phyloP scores from a whole-genome alignment of 2,888 invertebrate species.

The Drosophila multiciliata region DNA sequence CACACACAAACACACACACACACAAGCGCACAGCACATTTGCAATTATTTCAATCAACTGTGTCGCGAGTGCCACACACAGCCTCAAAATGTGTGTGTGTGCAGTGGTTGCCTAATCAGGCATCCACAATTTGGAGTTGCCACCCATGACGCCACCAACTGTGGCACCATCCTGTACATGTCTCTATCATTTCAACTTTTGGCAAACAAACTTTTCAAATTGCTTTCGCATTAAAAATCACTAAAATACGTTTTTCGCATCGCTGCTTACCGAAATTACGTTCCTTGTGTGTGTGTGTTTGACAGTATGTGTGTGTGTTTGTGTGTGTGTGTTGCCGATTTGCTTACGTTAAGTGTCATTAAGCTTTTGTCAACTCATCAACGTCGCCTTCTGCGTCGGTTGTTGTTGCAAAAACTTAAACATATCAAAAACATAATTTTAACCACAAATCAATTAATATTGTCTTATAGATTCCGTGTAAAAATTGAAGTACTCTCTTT shows the following conservation, averaged over 20 bases:
- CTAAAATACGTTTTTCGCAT: conserved; percentile 73
- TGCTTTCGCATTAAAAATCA: conserved; percentile 80
- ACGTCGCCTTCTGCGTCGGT: conserved; percentile 28
- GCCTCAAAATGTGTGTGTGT: conserved; percentile 33
- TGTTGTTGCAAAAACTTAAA: conserved; percentile 46
- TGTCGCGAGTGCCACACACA: conserved; percentile 44
- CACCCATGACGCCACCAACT: conserved; percentile 15
- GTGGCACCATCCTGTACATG: conserved; percentile 20
- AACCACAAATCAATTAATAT: conserved; percentile 6
- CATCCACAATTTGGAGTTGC: conserved; percentile 23
- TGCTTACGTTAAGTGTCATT: conserved; percentile 65
- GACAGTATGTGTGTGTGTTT: conserved; percentile 17
- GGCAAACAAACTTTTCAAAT: conserved; percentile 74
- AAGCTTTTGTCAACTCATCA: conserved; percentile 70
- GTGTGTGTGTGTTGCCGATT: conserved; percentile 30
- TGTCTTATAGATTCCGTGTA: conserved; percentile 13
- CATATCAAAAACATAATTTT: conserved; percentile 60
- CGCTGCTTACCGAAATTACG: conserved; percentile 52
- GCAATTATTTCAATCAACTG: conserved; percentile 66
- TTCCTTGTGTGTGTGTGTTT: conserved; percentile 14
- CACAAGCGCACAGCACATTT: background rate
- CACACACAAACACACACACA: conserved; percentile 2
- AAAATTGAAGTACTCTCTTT: background rate
- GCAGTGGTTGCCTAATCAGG: conserved; percentile 51
- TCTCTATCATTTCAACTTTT: conserved; percentile 62